Percentiles rank a stretch among this genome's conserved stretches.
phyloP scores from a whole-genome alignment of 2,113 vertebrate species.

The Dicentrarchus labrax region DNA sequence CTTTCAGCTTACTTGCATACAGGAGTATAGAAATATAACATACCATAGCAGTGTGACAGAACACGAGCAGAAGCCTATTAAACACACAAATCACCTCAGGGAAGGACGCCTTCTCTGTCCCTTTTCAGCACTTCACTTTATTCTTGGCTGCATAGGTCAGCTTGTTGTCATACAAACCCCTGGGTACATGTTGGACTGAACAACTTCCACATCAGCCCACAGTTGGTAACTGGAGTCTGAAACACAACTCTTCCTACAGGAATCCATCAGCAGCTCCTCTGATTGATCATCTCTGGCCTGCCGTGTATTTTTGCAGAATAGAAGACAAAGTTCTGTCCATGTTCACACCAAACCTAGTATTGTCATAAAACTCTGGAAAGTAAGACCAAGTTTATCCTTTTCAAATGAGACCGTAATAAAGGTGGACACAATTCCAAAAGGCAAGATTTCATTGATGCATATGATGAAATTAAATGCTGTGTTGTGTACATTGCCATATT shows the following conservation, averaged over 20 bases:
- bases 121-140: background rate
- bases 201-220: background rate
- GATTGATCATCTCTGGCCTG: slow-evolving; percentile 1
- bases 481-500: too few species aligned
- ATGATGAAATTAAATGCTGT: too few species aligned
- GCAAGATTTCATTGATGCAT: background rate
- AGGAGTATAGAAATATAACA: slow-evolving; percentile 16
- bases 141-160: background rate
- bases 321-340: background rate
- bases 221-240: background rate
- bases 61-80: slow-evolving; percentile 2
- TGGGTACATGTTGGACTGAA: background rate
- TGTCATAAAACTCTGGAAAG: background rate
- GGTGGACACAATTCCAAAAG: background rate
- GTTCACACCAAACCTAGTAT: background rate
- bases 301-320: background rate
- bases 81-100: background rate
- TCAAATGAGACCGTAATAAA: too few species aligned
- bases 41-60: background rate
- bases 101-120: background rate
- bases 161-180: slow-evolving; percentile 13
- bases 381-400: background rate
- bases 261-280: background rate
- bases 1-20: slow-evolving; percentile 13
- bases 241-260: background rate